These are phyloP conservation scores for Fragum fragum DNA, from an alignment of 2,888 invertebrate species.

Conservation along the genomic window DNA sequence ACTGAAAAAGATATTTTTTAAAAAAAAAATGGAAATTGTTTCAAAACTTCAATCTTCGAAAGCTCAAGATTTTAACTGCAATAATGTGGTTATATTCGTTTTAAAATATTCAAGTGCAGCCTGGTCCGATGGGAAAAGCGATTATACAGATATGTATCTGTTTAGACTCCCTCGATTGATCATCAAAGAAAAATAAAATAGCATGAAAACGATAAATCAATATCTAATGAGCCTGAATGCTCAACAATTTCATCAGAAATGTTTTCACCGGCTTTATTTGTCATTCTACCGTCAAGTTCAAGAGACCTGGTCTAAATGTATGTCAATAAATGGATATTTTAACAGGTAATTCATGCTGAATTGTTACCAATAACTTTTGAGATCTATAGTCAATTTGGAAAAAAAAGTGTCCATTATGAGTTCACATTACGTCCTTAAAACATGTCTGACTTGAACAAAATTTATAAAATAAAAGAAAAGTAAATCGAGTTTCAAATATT, in stretches of 20 bases:
- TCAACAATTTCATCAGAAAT: conserved; percentile 14
- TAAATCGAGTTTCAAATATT: no score
- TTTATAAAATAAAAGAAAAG: no score
- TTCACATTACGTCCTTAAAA: no score
- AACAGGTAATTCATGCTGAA: background rate
- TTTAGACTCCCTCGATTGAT: conserved; percentile 26
- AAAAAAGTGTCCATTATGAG: no score
- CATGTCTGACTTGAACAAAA: no score
- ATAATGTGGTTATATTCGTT: no score
- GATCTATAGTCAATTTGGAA: no score
- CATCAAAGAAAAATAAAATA: conserved; percentile 35
- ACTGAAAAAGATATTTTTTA: no score
- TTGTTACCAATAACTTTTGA: no score
- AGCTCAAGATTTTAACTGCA: no score
- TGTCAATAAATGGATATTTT: background rate
- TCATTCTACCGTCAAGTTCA: conserved; percentile 6
- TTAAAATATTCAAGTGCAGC: background rate
- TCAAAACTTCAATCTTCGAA: no score
- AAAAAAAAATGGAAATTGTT: no score
- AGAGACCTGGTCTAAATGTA: background rate
- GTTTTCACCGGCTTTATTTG: conserved; percentile 9
- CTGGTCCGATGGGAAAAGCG: background rate
- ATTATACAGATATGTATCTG: conserved; percentile 7
- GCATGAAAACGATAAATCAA: conserved; percentile 41
- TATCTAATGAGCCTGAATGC: conserved; percentile 32